Evolutionary conservation across 2,888 invertebrate genomes (phyloP).

Genomic region (Drosophila phalerata): DNA sequence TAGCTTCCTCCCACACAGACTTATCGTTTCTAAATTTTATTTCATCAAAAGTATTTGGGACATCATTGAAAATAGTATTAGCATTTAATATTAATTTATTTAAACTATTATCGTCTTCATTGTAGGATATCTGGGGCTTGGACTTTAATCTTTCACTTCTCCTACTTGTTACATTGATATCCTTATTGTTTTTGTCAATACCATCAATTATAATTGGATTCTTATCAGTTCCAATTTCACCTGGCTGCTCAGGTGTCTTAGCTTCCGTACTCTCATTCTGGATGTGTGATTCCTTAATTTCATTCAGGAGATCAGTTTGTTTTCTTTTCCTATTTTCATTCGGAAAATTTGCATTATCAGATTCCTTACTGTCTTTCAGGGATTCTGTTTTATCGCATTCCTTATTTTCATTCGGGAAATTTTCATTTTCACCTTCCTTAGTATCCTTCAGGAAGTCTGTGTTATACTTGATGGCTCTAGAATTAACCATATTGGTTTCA

Average conservation of each 20-base stretch:
- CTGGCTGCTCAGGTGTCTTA: neutral
- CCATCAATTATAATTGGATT: neutral
- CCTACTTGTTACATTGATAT: too few relatives aligned
- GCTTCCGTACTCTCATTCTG: slow-evolving; percentile 1
- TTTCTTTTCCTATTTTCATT: slow-evolving; percentile 10
- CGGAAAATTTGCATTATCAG: neutral
- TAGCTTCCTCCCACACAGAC: too few relatives aligned
- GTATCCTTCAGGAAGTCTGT: neutral
- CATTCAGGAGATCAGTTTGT: slow-evolving; percentile 6
- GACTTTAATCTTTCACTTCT: too few relatives aligned
- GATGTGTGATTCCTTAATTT: slow-evolving; percentile 1
- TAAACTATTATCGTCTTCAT: too few relatives aligned
- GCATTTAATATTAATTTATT: too few relatives aligned
- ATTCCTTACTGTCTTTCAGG: slow-evolving; percentile 18
- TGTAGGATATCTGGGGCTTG: too few relatives aligned
- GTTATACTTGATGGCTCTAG: slow-evolving; percentile 17
- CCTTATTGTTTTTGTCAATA: too few relatives aligned
- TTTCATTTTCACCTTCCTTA: neutral
- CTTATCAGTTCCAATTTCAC: neutral
- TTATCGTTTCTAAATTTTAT: too few relatives aligned
- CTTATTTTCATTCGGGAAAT: slow-evolving; percentile 5
- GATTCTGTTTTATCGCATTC: neutral
- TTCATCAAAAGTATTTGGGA: too few relatives aligned
- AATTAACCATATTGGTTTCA: slow-evolving; percentile 34
- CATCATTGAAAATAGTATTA: too few relatives aligned